phyloP scores from a whole-genome alignment of 1,140 invertebrate species.

The Drosophila oshimai region DNA sequence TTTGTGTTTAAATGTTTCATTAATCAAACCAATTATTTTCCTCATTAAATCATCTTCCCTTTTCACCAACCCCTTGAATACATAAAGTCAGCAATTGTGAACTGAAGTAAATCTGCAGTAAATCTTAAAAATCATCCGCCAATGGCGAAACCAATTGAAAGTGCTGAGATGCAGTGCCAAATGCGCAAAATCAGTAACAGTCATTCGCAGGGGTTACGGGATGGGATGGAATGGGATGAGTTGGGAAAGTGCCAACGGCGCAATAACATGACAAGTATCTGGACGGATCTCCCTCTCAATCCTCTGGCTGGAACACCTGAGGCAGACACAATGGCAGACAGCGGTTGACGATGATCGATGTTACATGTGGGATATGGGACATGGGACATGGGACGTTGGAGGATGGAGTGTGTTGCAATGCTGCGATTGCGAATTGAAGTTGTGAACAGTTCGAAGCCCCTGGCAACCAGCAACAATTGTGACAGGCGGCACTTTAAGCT shows the following conservation, averaged over 20 bases:
- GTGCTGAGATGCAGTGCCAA: constrained; percentile 38
- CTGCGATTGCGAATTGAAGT: background rate
- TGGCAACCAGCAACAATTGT: constrained; percentile 11
- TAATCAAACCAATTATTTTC: too few relatives aligned
- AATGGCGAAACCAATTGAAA: constrained; percentile 1
- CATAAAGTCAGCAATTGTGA: background rate
- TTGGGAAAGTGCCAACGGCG: constrained; percentile 23
- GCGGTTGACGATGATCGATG: constrained; percentile 69
- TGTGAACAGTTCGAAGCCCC: background rate
- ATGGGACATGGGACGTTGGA: constrained; percentile 6
- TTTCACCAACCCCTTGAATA: background rate
- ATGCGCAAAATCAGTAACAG: constrained; percentile 26
- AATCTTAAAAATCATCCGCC: constrained; percentile 22
- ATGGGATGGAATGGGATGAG: too few relatives aligned
- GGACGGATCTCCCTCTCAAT: background rate
- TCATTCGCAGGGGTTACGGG: background rate
- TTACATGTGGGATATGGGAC: constrained; percentile 26
- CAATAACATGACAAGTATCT: constrained; percentile 57
- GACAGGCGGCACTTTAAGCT: constrained; percentile 17
- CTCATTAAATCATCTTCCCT: too few relatives aligned
- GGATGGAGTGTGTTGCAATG: constrained; percentile 24
- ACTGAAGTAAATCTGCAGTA: background rate
- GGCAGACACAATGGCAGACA: constrained; percentile 20
- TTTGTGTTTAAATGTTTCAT: too few relatives aligned
- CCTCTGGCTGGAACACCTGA: constrained; percentile 53